These are phyloP conservation scores for Amphiura filiformis DNA, from an alignment of 35 echinoderm and acorn worm genomes.

Conservation along the genomic window DNA sequence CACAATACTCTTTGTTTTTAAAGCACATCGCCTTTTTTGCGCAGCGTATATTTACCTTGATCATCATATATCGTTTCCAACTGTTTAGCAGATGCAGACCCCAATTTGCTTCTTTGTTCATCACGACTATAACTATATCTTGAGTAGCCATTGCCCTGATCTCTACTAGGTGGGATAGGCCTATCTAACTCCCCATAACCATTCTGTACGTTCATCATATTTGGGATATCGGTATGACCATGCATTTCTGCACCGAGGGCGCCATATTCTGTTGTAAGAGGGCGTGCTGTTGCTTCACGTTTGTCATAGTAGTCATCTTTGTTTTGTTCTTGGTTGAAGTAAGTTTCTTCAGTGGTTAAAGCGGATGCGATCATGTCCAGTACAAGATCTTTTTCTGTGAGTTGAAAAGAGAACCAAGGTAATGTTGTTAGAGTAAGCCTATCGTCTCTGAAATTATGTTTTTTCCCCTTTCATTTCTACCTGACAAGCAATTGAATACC, in stretches of 20 bases:
- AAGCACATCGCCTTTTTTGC: too few relatives aligned
- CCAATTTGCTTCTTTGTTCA: background rate
- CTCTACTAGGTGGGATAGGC: slow-evolving; percentile 42
- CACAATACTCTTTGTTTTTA: too few relatives aligned
- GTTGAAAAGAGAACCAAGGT: background rate
- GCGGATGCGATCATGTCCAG: slow-evolving; percentile 88
- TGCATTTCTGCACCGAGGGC: background rate
- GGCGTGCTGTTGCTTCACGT: slow-evolving; percentile 9
- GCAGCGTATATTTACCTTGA: slow-evolving; percentile 13
- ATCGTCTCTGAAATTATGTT: too few relatives aligned
- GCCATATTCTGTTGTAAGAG: background rate
- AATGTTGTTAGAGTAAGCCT: background rate
- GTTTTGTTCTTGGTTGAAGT: slow-evolving; percentile 29
- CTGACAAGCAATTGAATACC: too few relatives aligned
- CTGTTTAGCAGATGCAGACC: background rate
- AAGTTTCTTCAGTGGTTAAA: slow-evolving; percentile 46
- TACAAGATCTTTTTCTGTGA: slow-evolving; percentile 92
- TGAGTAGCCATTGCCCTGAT: slow-evolving; percentile 33
- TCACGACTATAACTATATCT: slow-evolving; percentile 44
- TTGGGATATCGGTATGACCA: slow-evolving; percentile 31
- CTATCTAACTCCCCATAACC: slow-evolving; percentile 78
- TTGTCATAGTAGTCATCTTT: slow-evolving; percentile 31
- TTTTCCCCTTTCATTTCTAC: too few relatives aligned
- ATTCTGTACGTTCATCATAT: slow-evolving; percentile 82
- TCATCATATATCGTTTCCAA: slow-evolving; percentile 9